A percentile compares a stretch with the other conserved stretches of the same genome.
phyloP scores from a whole-genome alignment of 2,113 vertebrate genomes.

The Promerops cafer region DNA sequence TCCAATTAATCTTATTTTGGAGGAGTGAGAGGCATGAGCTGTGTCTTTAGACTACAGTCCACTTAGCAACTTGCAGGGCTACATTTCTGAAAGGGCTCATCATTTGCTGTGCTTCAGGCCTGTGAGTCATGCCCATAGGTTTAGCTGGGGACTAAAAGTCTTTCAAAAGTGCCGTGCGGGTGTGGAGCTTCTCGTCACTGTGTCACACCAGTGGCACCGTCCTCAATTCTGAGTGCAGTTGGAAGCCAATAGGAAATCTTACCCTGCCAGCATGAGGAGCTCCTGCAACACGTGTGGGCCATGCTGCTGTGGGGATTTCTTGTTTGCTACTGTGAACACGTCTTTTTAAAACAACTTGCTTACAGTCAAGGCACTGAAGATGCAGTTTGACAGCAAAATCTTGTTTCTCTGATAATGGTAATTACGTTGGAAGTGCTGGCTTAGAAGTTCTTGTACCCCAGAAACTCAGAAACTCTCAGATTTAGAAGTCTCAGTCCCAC shows the following conservation, averaged over 20 bases:
- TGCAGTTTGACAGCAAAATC: neutral
- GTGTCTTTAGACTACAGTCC: neutral
- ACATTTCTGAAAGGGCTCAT: neutral
- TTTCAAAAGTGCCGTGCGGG: neutral
- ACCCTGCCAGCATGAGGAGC: neutral
- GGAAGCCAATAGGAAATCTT: neutral
- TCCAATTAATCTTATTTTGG: neutral
- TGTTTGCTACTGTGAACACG: neutral
- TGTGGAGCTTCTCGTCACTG: neutral
- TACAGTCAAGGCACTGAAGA: neutral
- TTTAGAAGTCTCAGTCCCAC: neutral
- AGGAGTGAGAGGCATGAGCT: neutral
- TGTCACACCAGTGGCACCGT: neutral
- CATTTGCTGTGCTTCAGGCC: neutral
- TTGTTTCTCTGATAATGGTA: neutral
- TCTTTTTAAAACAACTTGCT: neutral
- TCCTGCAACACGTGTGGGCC: neutral
- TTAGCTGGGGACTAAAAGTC: neutral
- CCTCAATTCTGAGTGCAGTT: neutral
- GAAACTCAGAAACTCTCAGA: neutral
- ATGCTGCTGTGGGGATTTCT: neutral
- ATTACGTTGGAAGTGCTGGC: neutral
- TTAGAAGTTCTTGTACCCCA: neutral
- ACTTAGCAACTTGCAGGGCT: neutral
- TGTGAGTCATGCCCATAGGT: fast-evolving